Evolutionary conservation across 2,888 invertebrate genomes (phyloP).

Genomic region (Halictus ligatus): DNA sequence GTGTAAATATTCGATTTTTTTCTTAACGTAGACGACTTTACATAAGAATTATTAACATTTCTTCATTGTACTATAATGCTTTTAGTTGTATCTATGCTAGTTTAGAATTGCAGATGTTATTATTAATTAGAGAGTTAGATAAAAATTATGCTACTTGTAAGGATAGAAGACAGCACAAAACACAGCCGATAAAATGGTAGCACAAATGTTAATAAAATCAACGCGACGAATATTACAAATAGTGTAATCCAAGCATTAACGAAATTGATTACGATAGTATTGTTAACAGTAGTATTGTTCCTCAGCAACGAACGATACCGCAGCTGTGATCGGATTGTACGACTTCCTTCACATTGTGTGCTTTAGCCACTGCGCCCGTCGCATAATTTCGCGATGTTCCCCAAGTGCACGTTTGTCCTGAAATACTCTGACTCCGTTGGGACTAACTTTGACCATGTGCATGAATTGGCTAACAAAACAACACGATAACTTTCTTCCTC

Average conservation of each 20-base stretch:
- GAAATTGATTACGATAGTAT: conserved; percentile 20
- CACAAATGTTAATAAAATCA: too few species aligned
- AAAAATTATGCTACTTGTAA: too few species aligned
- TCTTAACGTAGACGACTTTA: too few species aligned
- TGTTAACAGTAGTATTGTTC: conserved; percentile 23
- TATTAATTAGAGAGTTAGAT: too few species aligned
- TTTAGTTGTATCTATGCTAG: too few species aligned
- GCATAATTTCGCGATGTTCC: conserved; percentile 45
- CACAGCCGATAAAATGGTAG: too few species aligned
- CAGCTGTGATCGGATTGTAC: conserved; percentile 28
- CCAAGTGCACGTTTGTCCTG: conserved; percentile 46
- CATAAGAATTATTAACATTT: too few species aligned
- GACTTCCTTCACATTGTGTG: conserved; percentile 30
- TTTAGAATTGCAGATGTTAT: too few species aligned
- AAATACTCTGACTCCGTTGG: conserved; percentile 29
- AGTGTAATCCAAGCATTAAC: conserved; percentile 17
- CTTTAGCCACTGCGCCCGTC: conserved; percentile 15
- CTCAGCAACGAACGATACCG: conserved; percentile 22
- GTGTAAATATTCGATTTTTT: too few species aligned
- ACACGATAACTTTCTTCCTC: conserved; percentile 12
- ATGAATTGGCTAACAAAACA: conserved; percentile 32
- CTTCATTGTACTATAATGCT: too few species aligned
- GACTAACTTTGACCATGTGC: conserved; percentile 25
- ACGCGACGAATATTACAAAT: too few species aligned
- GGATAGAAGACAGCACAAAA: too few species aligned